A percentile compares a stretch with the other conserved stretches of the same genome.
Evolutionary conservation across 2,888 invertebrate species (phyloP).

Genomic region (Coronaproctus castanopsis): DNA sequence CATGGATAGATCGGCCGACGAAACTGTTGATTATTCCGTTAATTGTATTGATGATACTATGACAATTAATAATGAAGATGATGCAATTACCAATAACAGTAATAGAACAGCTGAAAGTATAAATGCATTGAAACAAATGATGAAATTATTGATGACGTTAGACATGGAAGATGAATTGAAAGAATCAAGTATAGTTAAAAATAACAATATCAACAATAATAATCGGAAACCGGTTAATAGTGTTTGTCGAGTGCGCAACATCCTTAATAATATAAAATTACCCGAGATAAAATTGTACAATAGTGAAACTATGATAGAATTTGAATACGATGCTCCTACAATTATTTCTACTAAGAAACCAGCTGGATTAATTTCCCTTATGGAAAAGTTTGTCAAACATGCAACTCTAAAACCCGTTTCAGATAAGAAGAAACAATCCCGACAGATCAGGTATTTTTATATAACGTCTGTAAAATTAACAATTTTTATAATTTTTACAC

Average conservation of each 20-base stretch:
- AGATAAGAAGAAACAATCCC: not conserved
- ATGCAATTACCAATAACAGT: not conserved
- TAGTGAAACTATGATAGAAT: not conserved
- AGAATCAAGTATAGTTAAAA: not conserved
- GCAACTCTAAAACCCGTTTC: not conserved
- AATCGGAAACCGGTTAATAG: too few relatives aligned
- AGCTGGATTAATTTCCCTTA: not conserved
- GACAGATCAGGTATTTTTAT: not conserved
- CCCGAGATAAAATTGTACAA: not conserved
- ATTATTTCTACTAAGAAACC: not conserved
- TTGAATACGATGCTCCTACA: not conserved
- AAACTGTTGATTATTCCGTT: not conserved
- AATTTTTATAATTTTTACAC: too few relatives aligned
- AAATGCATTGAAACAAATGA: too few relatives aligned
- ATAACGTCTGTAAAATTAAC: not conserved
- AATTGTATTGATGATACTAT: not conserved
- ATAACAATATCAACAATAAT: not conserved
- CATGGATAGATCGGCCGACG: not conserved
- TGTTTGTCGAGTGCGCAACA: too few relatives aligned
- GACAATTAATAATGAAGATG: not conserved
- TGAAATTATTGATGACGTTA: too few relatives aligned
- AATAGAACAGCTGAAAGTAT: not conserved
- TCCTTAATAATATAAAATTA: not conserved
- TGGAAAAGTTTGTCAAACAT: not conserved
- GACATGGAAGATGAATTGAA: not conserved